Evolutionary conservation across 1,140 invertebrate genomes (phyloP).

Genomic region (Psix sp.): DNA sequence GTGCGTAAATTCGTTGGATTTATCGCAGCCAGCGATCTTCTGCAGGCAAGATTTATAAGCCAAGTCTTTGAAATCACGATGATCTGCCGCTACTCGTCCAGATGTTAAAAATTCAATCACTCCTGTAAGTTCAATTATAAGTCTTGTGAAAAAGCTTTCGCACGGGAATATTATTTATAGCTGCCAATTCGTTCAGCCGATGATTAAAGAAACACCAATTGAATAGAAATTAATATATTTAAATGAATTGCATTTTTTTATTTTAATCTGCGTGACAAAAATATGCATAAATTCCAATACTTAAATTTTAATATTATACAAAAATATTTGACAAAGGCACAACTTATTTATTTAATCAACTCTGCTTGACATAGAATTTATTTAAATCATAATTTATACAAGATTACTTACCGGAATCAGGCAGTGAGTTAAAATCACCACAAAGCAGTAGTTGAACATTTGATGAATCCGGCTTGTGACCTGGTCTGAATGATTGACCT

Average conservation of each 20-base stretch:
- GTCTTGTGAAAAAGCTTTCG: conserved; percentile 14
- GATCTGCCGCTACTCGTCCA: conserved; percentile 91
- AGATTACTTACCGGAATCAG: conserved; percentile 90
- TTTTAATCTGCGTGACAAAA: no score
- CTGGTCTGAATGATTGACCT: conserved; percentile 80
- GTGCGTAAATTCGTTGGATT: conserved; percentile 94
- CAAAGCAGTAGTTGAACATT: conserved; percentile 96
- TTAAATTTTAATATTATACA: no score
- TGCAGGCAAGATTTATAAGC: conserved; percentile 94
- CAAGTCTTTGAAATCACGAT: conserved; percentile 97
- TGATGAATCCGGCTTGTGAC: conserved; percentile 83
- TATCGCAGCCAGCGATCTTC: conserved; percentile 90
- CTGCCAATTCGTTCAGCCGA: conserved; percentile 7
- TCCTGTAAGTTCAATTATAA: conserved; percentile 78
- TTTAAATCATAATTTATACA: no score
- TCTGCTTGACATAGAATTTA: not conserved
- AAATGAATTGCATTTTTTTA: no score
- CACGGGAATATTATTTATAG: conserved; percentile 18
- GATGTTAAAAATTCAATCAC: conserved; percentile 96
- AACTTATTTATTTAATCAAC: not conserved
- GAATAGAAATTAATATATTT: no score
- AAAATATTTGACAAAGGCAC: no score
- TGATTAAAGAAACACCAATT: no score
- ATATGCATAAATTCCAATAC: no score
- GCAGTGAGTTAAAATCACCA: conserved; percentile 99